A percentile compares a stretch with the other conserved stretches of the same genome.
Evolutionary conservation across 2,797 vertebrate species (phyloP).

Genomic region (Poeciliopsis presidionis): DNA sequence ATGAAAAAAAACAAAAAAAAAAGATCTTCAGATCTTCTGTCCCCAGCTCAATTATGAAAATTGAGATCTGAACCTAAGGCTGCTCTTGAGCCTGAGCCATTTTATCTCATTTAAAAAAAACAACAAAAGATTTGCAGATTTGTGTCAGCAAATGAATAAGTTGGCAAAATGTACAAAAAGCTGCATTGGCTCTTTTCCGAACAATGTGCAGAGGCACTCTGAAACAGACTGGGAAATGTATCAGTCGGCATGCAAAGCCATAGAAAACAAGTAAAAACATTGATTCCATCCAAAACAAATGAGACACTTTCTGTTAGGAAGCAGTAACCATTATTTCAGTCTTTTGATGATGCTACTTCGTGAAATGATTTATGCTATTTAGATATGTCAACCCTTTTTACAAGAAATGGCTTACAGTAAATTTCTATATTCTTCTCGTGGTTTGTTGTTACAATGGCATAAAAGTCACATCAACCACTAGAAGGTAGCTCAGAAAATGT

Average conservation of each 20-base stretch:
- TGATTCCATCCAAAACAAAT: neutral
- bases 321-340: neutral
- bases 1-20: neutral
- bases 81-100: slow-evolving; percentile 15
- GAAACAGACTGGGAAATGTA: slow-evolving; percentile 2
- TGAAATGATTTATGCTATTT: neutral
- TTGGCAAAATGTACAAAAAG: slow-evolving; percentile 16
- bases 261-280: neutral
- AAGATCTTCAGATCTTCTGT: no score
- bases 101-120: slow-evolving; percentile 12
- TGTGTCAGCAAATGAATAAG: slow-evolving; percentile 21
- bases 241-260: neutral
- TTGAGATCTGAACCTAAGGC: neutral
- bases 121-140: slow-evolving; percentile 23
- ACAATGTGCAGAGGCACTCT: slow-evolving; percentile 12
- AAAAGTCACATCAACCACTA: neutral
- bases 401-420: neutral
- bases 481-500: neutral
- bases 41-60: neutral
- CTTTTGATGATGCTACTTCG: neutral
- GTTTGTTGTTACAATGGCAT: neutral
- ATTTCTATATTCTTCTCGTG: neutral
- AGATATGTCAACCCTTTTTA: neutral
- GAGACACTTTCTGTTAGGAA: neutral
- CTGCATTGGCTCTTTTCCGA: slow-evolving; percentile 5